Evolutionary conservation across 1,140 invertebrate species (phyloP).

Genomic region (Zaprionus africanus): DNA sequence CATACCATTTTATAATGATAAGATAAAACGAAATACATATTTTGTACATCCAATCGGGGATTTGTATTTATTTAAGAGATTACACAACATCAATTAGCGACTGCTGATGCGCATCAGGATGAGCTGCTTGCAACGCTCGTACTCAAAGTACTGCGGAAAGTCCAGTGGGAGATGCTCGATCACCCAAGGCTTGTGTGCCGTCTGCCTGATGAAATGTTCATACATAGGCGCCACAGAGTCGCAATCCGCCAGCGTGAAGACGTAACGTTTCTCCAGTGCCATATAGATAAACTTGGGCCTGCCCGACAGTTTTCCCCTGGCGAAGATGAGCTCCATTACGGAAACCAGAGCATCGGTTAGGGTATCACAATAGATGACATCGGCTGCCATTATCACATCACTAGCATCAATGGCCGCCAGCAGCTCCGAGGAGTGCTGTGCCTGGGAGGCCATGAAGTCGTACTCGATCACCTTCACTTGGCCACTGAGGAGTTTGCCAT

Average conservation of each 20-base stretch:
- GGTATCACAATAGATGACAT: constrained; percentile 94
- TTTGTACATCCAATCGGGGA: neutral
- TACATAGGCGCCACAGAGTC: constrained; percentile 93
- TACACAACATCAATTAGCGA: constrained; percentile 1
- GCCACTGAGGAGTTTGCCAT: constrained; percentile 85
- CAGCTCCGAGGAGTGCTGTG: constrained; percentile 85
- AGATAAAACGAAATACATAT: constrained; percentile 4
- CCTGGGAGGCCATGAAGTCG: constrained; percentile 87
- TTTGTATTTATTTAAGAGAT: neutral
- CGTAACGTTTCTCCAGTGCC: constrained; percentile 93
- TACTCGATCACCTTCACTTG: constrained; percentile 87
- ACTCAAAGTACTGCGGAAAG: constrained; percentile 93
- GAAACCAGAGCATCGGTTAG: constrained; percentile 92
- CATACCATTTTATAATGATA: constrained; percentile 10
- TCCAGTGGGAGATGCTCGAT: constrained; percentile 88
- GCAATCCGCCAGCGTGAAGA: constrained; percentile 92
- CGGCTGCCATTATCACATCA: constrained; percentile 90
- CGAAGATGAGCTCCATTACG: constrained; percentile 89
- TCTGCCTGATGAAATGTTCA: constrained; percentile 90
- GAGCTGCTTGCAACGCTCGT: constrained; percentile 91
- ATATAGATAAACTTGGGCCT: constrained; percentile 88
- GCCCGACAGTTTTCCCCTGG: constrained; percentile 85
- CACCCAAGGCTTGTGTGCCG: constrained; percentile 85
- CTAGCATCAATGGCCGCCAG: constrained; percentile 85
- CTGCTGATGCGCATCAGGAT: constrained; percentile 89